A percentile compares a stretch with the other conserved stretches of the same genome.
phyloP scores from a whole-genome alignment of 2,113 vertebrate genomes.

The Meleagris gallopavo region DNA sequence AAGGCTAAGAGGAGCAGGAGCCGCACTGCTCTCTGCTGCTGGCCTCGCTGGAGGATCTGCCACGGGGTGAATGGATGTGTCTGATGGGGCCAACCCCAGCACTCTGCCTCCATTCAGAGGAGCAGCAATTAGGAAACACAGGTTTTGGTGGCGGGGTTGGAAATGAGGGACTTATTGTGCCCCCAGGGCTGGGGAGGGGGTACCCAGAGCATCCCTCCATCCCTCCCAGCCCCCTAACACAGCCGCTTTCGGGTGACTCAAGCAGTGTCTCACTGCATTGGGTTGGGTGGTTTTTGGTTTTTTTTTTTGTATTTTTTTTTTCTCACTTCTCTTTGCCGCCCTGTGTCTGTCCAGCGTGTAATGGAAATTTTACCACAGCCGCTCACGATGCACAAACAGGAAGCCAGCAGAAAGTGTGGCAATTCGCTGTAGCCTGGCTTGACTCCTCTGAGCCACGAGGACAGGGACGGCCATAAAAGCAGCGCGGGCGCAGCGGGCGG shows the following conservation, averaged over 20 bases:
- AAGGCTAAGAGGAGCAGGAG: fast-evolving
- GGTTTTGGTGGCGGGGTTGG: neutral
- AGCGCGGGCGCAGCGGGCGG: neutral
- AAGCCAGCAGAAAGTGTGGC: conserved; percentile 78
- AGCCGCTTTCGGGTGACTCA: neutral
- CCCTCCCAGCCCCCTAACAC: neutral
- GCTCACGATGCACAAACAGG: conserved; percentile 85
- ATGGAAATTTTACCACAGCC: conserved; percentile 88
- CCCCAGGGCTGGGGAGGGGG: neutral
- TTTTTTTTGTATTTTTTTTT: neutral
- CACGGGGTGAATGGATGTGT: neutral
- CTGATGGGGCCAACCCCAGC: neutral
- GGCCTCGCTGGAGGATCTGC: fast-evolving
- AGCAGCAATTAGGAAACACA: fast-evolving
- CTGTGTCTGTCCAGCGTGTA: conserved; percentile 77
- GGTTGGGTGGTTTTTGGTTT: neutral
- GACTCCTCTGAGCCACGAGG: neutral
- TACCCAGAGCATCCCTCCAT: neutral
- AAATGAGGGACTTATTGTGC: neutral
- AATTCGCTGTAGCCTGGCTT: neutral
- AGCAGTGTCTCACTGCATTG: neutral
- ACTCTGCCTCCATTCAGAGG: neutral
- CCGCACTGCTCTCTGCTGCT: fast-evolving
- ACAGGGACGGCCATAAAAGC: conserved; percentile 59
- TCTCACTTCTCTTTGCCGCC: neutral